Evolutionary conservation across 2,797 vertebrate species (phyloP).

Genomic region (Muscicapa striata): DNA sequence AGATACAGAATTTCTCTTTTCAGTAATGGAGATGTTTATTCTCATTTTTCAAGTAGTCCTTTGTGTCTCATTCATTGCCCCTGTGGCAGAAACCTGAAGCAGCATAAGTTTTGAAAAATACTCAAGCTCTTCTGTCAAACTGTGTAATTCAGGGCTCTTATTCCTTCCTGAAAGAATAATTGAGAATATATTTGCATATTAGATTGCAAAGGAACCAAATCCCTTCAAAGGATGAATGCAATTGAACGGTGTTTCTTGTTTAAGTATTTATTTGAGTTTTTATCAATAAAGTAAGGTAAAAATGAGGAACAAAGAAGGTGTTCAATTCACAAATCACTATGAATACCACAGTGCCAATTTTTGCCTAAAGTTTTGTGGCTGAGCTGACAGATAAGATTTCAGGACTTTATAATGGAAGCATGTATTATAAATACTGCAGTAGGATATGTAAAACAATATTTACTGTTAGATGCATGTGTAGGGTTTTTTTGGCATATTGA

Average conservation of each 20-base stretch:
- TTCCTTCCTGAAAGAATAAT: background rate
- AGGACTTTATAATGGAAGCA: background rate
- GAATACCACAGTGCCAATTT: background rate
- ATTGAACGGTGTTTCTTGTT: background rate
- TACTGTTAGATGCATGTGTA: background rate
- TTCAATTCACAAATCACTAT: background rate
- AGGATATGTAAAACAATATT: background rate
- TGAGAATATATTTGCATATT: background rate
- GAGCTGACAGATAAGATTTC: background rate
- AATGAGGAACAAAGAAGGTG: background rate
- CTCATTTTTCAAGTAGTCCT: background rate
- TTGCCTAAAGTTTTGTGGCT: background rate
- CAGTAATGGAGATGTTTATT: background rate
- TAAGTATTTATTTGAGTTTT: background rate
- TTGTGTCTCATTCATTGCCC: background rate
- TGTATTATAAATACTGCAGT: background rate
- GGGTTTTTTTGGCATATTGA: background rate
- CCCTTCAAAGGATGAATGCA: background rate
- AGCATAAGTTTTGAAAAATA: background rate
- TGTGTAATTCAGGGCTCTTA: background rate
- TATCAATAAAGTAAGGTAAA: background rate
- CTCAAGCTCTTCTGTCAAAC: background rate
- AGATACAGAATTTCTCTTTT: background rate
- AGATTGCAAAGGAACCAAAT: background rate
- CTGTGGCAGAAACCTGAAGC: background rate